Evolutionary conservation across 2,797 vertebrate species (phyloP), one percentile per base, ranked within the genome.

Genomic region (Premnoplex brunnescens): DNA sequence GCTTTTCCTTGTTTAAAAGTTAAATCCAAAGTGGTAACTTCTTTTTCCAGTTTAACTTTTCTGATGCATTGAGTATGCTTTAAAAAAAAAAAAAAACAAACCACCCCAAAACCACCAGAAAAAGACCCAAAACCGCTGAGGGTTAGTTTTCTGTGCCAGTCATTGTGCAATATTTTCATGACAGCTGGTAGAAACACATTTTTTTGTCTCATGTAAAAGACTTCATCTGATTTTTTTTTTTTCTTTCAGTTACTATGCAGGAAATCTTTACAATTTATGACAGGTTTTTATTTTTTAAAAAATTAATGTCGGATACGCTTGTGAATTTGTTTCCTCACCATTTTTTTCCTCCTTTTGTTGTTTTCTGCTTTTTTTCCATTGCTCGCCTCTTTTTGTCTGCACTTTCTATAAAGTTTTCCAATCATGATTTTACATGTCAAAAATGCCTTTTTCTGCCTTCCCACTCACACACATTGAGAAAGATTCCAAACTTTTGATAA

Each of bases 91-190:
- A 32, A 48, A 36, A 48, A 32, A 59, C 34, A n/a, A 32, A 7
- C 26, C 24, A 51, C 41, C 43, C 55, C 55, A 49, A 91, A 93
- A 52, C 59, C 80, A 86, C 69, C n/a, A 95, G 76, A 89, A 88
- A 84, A 93, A 90, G 34, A 2, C 14, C 10, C 41, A 2, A 88
- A 85, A 54, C 69, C 11, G 0, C 74, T 51, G 58, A 85, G 71
- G 77, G 41, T 89, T 95, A 73, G 43, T 73, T 91, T 95, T 82
- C 75, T 77, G 41, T 85, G 93, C 95, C 93, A 95, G 78, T 89
- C 91, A 82, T 95, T 95, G 94, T 92, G 92, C 93, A 96, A 92
- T 77, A 89, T 93, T 87, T 95, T 95, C 71, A 79, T 85, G 88
- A 93, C 90, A 95, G 88, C 90, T 94, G 91, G 86, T 82, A 85